These are phyloP conservation scores for Drosophila grimshawi DNA, from an alignment of 1,140 invertebrate species.

Conservation along the genomic window DNA sequence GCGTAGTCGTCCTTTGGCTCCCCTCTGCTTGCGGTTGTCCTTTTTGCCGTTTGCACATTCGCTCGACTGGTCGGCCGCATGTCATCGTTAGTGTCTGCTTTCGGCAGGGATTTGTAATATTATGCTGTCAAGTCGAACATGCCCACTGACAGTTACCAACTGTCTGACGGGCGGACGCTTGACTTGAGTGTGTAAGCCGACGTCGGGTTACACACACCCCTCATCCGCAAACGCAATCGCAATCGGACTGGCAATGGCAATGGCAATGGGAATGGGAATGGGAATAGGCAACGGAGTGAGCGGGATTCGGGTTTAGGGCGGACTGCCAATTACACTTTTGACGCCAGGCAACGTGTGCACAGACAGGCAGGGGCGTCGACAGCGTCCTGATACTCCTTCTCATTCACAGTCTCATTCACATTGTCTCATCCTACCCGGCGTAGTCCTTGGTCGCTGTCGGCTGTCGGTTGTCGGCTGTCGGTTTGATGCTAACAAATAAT, in stretches of 20 bases:
- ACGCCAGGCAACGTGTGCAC: slow-evolving; percentile 54
- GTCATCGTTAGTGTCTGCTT: slow-evolving; percentile 79
- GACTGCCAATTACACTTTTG: slow-evolving; percentile 79
- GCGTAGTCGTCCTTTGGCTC: slow-evolving; percentile 6
- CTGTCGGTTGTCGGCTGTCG: slow-evolving; percentile 25
- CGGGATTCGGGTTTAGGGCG: slow-evolving; percentile 31
- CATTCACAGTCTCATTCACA: no score
- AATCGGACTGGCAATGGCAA: slow-evolving; percentile 12
- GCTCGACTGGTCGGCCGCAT: slow-evolving; percentile 39
- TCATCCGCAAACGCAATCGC: slow-evolving; percentile 20
- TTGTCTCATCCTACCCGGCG: background rate
- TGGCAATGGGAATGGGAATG: background rate
- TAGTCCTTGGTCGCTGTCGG: slow-evolving; percentile 16
- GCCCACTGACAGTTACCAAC: slow-evolving; percentile 80
- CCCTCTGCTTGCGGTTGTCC: slow-evolving; percentile 33
- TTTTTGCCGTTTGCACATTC: slow-evolving; percentile 19
- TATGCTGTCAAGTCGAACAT: slow-evolving; percentile 82
- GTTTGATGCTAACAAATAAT: slow-evolving; percentile 84
- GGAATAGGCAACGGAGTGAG: background rate
- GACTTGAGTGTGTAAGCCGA: slow-evolving; percentile 69
- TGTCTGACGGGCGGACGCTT: slow-evolving; percentile 63
- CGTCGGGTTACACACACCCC: slow-evolving; percentile 54
- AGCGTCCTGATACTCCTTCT: slow-evolving; percentile 24
- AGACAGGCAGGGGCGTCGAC: slow-evolving; percentile 43
- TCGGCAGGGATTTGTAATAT: slow-evolving; percentile 82